Percentiles rank a stretch among this genome's conserved stretches.
These are phyloP conservation scores for Entomyzon cyanotis DNA, from an alignment of 2,113 vertebrate species.

Conservation along the genomic window DNA sequence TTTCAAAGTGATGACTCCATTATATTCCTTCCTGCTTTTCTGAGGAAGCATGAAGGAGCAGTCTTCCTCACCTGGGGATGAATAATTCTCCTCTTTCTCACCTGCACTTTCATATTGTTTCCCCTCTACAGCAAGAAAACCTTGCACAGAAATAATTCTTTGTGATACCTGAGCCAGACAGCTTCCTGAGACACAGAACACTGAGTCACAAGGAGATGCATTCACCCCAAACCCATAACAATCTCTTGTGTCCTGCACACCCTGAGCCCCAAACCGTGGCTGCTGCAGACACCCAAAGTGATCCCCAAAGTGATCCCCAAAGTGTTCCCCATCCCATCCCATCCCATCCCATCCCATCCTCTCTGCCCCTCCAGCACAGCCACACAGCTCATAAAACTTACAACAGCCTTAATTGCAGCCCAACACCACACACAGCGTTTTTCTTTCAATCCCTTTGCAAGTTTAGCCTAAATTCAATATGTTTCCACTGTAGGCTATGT, in stretches of 20 bases:
- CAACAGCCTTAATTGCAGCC: constrained; percentile 20
- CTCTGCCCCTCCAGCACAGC: neutral
- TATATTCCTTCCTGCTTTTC: neutral
- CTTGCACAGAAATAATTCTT: neutral
- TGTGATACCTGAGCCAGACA: neutral
- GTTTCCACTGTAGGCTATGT: constrained; percentile 68
- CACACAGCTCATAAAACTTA: neutral
- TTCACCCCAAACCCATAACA: neutral
- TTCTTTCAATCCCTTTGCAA: constrained; percentile 23
- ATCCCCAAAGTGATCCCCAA: too few relatives aligned
- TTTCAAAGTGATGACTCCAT: neutral
- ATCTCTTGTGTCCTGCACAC: neutral
- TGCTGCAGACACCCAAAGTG: neutral
- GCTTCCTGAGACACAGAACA: neutral
- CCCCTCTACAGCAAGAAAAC: neutral
- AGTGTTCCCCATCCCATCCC: neutral
- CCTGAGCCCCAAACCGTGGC: neutral
- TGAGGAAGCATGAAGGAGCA: neutral
- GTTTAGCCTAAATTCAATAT: constrained; percentile 71
- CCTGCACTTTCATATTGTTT: neutral
- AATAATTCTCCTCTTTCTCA: neutral
- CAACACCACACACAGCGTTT: neutral
- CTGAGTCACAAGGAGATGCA: neutral
- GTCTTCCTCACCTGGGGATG: neutral
- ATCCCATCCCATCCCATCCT: neutral